Evolutionary conservation across 1,140 invertebrate genomes (phyloP), one percentile per base, ranked within the genome.

Genomic region (Drosophila bifasciata): DNA sequence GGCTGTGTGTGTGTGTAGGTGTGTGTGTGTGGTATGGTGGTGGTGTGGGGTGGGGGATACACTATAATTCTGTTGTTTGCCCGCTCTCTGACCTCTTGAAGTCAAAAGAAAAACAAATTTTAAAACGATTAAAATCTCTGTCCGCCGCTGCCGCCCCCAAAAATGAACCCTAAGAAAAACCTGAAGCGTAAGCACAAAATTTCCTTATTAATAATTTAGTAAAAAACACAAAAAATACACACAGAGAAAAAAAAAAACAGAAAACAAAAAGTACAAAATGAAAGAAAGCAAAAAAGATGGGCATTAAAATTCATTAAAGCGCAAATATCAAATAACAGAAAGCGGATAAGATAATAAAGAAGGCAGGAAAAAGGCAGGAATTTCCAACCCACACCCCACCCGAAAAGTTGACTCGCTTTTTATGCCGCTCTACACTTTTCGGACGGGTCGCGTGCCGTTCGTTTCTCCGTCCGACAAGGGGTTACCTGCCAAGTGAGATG

Each of bases 181-280:
- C 36, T 60, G 55, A 77, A 55, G 74, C 74, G 63, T 62, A 70
- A 73, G 79, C 79, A 74, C 63, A 56, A 81, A 78, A 70, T 73
- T 62, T 76, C 45, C 71, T 86, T 80, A 81, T 86, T 85, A 86
- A 81, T 86, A 61, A 85, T 85, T 86, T 85, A 69, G 1, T 21
- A 48, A 23, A 41, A 39, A 44, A 43, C 19, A 61, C 45, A 53
- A 36, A 16, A 51, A 40, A n/a, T n/a, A n/a, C n/a, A n/a, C n/a
- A n/a, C n/a, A n/a, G n/a, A n/a, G n/a, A n/a, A n/a, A n/a, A n/a
- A n/a, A n/a, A n/a, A n/a, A n/a, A n/a, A n/a, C n/a, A n/a, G n/a
- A n/a, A 11, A 51, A 36, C n/a, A 53, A 17, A 11, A 36, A 43
- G 15, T 23, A 13, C 17, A 21, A 63, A 60, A 66, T 51, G 62